Evolutionary conservation across 2,888 invertebrate genomes (phyloP), one percentile per base, ranked within the genome.

Genomic region (Brachypalpus laphriformis): DNA sequence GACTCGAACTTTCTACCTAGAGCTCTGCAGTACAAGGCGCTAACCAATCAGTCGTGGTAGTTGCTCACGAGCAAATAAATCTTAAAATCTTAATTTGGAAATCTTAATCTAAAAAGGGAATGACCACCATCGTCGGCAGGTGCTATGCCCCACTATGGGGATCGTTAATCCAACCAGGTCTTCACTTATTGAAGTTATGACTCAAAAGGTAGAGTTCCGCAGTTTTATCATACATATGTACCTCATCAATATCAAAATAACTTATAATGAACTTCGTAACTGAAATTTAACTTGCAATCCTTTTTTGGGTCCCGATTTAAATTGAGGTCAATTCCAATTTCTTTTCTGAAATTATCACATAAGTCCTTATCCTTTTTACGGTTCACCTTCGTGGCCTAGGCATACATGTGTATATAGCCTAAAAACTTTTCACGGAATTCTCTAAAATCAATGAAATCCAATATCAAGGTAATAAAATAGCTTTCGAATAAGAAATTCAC

Each of bases 391-490:
- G 14, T 28, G 14, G 51, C 16, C 8, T 54, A 3, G 2, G 14
- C 0, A 22, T 1, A 11, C 18, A n/a, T n/a, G 1, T 9, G 5
- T 2, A 37, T n/a, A 40, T 11, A 14, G 5, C 3, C 8, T 1
- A 8, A 11, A 20, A 20, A 11, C 1, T 49, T 16, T 9, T 3
- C 47, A 51, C 9, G 25, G 22, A 51, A 22, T 22, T 22, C n/a
- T n/a, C 49, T 11, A 56, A 56, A 56, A 56, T 56, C 56, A 56
- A 56, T 14, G 56, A 56, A 34, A 56, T 56, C 34, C 31, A 56
- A 56, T 56, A 56, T 56, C 6, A 14, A 47, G 37, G 37, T 16
- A 66, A 51, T 66, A 66, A 66, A 66, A 51, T 66, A 49, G 22
- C 16, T 22, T 51, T 22, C 49, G 22, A 66, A 66, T 49, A 51